These are phyloP conservation scores for Tragopan temminckii DNA, from an alignment of 2,797 vertebrate genomes.

Conservation along the genomic window DNA sequence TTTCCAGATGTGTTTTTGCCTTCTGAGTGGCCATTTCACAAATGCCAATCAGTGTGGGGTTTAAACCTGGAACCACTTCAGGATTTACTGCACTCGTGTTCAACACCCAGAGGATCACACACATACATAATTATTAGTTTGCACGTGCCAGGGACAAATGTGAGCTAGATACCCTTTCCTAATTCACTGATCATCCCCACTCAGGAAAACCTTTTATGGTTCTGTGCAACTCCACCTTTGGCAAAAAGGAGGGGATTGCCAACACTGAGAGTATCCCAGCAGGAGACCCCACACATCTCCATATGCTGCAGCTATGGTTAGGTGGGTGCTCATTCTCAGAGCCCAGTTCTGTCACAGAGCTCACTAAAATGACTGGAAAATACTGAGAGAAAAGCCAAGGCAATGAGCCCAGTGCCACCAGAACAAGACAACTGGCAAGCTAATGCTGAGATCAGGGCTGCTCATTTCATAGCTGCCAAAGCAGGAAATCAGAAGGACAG, in stretches of 20 bases:
- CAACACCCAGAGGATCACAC: not conserved
- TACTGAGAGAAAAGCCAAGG: not conserved
- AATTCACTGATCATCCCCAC: not conserved
- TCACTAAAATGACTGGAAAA: not conserved
- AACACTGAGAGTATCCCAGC: not conserved
- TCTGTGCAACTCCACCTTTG: not conserved
- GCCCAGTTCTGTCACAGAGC: not conserved
- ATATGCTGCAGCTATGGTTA: not conserved
- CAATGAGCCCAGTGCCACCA: not conserved
- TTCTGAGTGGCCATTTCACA: not conserved
- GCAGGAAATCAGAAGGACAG: not conserved
- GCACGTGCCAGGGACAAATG: no score
- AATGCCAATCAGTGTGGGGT: rapidly evolving
- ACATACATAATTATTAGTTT: no score
- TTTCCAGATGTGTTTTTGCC: not conserved
- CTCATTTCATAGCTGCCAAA: not conserved
- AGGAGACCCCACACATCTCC: not conserved
- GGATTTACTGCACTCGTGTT: not conserved
- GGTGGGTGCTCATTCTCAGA: not conserved
- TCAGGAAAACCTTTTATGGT: not conserved
- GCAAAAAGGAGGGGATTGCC: not conserved
- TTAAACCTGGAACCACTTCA: not conserved
- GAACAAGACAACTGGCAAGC: not conserved
- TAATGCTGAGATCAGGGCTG: not conserved
- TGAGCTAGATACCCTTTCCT: not conserved